Base-by-base conservation (phyloP, 2,113 vertebrate genomes). In the Gambusia holbrooki region DNA sequence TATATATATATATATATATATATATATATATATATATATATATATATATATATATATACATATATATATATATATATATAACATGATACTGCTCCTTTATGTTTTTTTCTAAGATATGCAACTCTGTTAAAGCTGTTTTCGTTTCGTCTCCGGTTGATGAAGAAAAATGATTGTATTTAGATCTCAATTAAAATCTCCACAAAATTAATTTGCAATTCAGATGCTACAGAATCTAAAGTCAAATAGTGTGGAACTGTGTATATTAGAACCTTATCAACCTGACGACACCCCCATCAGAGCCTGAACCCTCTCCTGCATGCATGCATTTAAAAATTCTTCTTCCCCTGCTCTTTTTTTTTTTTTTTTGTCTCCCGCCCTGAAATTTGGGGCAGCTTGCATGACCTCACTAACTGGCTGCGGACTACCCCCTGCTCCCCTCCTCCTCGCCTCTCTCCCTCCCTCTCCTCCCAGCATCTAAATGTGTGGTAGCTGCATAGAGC, bases 401-500 rank as follows among this genome's bases (percentile, higher is more conserved):
- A 89, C 90, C 84, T 92, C 87, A 89, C 62, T 73, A 73, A 62
- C 74, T 87, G 84, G 87, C 82, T 84, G 78, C 68, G 78, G 35
- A 78, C 28, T 63, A 67, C 69, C 62, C 42, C 82, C 70, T 69
- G 66, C 54, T 69, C 82, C 48, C 45, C 1, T 6, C 45, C 61
- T 60, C 61, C 61, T 71, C 2, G 35, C 35, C 35, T 37, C 33
- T 66, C 54, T 58, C 60, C 65, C 65, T 22, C 61, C 37, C 73
- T 67, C 81, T 32, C 68, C 6, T 66, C 28, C 61, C 85, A 82
- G 81, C 89, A 81, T 85, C 91, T 92, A 91, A 94, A 93, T 89
- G 90, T 89, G 88, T 60, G 84, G 76, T 71, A 14, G 83, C 73
- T 91, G 92, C 91, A 93, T 90, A 94, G 91, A 92, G 90, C 92